Base-by-base conservation (phyloP, 2,797 vertebrate species). In the Toxotes lorentzi region DNA sequence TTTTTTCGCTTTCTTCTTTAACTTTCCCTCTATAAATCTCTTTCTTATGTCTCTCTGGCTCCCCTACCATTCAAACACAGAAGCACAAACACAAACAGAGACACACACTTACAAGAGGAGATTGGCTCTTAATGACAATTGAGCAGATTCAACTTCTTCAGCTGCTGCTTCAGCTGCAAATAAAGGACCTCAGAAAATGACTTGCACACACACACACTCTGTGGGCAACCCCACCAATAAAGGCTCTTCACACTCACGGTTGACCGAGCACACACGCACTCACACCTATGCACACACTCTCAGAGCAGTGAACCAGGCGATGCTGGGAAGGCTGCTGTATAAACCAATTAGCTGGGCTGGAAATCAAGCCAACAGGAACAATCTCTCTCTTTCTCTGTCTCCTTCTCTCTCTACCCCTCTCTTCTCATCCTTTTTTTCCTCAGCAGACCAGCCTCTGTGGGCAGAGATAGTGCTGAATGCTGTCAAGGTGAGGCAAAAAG, bases 281-380 rank as follows among this genome's bases (percentile, higher is more conserved):
- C 45, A 30, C 6, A 63, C 41, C 12, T 11, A 70, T 17, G 62
- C 43, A 64, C 16, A 61, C 59, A 58, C 38, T 54, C 38, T 74
- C 30, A 51, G 5, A 57, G n/a, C 53, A 69, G 86, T 82, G 58
- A 90, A 90, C 81, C 69, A 53, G 72, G 73, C 80, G 73, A 40
- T 79, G 82, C 61, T 66, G 71, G 86, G 80, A 77, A 89, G 43
- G 53, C 60, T 64, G 76, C 73, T 84, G 83, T 86, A 91, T 90
- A 88, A 92, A 91, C 88, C 89, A 93, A 94, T 94, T 93, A 93
- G 78, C 74, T 73, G 45, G 19, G 60, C 70, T 85, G 83, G 83
- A 82, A 82, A 83, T 82, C 17, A 68, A 83, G 88, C 92, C 88
- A 91, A 82, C 70, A 79, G 74, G 73, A 89, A 79, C 47, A 83